phyloP scores from a whole-genome alignment of 1,140 invertebrate species.

The Phymastichus coffea region DNA sequence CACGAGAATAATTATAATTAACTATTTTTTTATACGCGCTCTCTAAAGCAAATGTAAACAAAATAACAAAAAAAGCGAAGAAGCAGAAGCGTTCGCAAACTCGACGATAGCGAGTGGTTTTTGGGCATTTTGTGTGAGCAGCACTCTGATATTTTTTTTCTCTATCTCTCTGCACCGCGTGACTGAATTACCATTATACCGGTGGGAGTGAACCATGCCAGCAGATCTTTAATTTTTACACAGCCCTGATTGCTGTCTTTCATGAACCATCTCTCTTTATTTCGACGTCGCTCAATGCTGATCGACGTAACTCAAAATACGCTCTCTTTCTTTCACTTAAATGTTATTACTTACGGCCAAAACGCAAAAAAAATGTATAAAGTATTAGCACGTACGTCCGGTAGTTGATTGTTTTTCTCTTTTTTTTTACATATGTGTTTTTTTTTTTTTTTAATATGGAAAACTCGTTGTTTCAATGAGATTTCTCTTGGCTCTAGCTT shows the following conservation, averaged over 20 bases:
- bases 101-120: background rate
- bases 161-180: no score
- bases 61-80: no score
- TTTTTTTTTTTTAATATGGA: background rate
- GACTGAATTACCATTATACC: constrained; percentile 26
- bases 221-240: constrained; percentile 12
- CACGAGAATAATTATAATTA: no score
- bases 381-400: constrained; percentile 10
- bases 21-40: no score
- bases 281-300: no score
- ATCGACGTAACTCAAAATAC: no score
- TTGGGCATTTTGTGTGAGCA: constrained; percentile 17
- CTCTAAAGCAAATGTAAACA: no score
- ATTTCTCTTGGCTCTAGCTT: no score
- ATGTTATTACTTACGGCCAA: constrained; percentile 11
- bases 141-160: no score
- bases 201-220: no score
- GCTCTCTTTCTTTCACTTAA: constrained; percentile 29
- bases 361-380: background rate
- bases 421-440: no score
- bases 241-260: constrained; percentile 8
- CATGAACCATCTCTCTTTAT: constrained; percentile 9
- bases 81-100: no score
- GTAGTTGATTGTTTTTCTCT: constrained; percentile 10
- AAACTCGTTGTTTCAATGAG: background rate